Base-by-base conservation (phyloP, 2,113 vertebrate species). In the Planiliza haematocheilus region DNA sequence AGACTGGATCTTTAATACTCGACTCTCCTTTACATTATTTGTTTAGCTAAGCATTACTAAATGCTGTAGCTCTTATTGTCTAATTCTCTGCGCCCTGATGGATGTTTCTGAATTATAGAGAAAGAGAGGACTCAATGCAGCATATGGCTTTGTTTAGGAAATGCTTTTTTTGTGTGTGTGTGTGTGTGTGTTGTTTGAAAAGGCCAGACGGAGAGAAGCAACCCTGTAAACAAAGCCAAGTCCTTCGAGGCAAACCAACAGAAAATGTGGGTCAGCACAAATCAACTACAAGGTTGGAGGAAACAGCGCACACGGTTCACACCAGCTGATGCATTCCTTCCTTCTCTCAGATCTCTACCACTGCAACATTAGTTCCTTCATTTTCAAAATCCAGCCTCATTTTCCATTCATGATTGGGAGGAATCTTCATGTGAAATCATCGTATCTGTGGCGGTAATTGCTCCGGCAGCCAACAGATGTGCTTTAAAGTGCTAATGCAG, bases 401-500 rank as follows among this genome's bases (percentile, higher is more conserved):
- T 85, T 83, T 67, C 49, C n/a, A 0, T 39, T 36, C 10, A 4
- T 58, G 84, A 84, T 84, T 79, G 73, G 48, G 24, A 51, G 39
- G 81, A 71, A 77, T 62, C 55, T 81, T 53, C 56, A 61, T 14
- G 71, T 56, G 66, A 82, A 85, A 82, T 73, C 64, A 11, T 51
- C 12, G 42, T 43, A 66, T 77, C 74, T 73, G 55, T 58, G 65
- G 60, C 72, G 45, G 86, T 90, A 88, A 86, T 90, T 87, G 84
- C 78, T 71, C 81, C 20, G 76, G 71, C 83, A 70, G 68, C 62
- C 73, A 42, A 81, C 86, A 89, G 87, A 89, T 79, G 84, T 77
- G 80, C 90, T 91, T 89, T 90, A 79, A 86, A 89, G 82, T 89
- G 87, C 80, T 86, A 88, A 90, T 86, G 88, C 66, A 13, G 66